Conservation (phyloP, 2,113 vertebrate genomes). For the Thryonomys swinderianus region DNA sequence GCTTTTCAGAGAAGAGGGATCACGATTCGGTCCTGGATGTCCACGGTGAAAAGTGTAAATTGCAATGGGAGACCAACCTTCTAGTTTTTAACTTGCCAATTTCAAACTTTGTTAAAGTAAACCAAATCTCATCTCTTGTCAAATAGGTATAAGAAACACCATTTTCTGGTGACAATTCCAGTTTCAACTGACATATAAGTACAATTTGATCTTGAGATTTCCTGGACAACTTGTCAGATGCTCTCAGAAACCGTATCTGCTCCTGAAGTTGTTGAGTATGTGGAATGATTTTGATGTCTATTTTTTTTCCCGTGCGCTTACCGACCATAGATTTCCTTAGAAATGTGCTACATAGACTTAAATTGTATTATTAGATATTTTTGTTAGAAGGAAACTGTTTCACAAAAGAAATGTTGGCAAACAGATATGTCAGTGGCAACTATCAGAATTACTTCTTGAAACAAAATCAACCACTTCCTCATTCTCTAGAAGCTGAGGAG, state of each 20-base stretch:
- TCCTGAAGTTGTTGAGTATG: background rate
- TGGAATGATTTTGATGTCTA: background rate
- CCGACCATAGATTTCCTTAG: background rate
- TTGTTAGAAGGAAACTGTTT: background rate
- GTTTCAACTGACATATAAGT: background rate
- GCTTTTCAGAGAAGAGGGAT: accelerated
- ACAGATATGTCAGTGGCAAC: background rate
- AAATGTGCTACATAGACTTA: background rate
- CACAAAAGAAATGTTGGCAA: background rate
- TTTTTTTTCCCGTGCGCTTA: background rate
- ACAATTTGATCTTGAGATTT: background rate
- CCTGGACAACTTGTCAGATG: background rate
- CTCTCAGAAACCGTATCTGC: background rate
- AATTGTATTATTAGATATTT: background rate
- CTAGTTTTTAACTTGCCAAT: background rate
- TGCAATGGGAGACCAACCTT: background rate
- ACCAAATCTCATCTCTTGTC: constrained; percentile 14
- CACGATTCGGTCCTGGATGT: background rate
- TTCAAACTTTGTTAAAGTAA: constrained; percentile 34
- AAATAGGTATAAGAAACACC: background rate
- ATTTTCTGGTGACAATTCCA: background rate
- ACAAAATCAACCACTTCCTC: background rate
- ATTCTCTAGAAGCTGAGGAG: background rate
- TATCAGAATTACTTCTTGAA: background rate
- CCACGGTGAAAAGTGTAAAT: background rate